phyloP scores from a whole-genome alignment of 1,140 invertebrate genomes.

The Pissodes strobi region DNA sequence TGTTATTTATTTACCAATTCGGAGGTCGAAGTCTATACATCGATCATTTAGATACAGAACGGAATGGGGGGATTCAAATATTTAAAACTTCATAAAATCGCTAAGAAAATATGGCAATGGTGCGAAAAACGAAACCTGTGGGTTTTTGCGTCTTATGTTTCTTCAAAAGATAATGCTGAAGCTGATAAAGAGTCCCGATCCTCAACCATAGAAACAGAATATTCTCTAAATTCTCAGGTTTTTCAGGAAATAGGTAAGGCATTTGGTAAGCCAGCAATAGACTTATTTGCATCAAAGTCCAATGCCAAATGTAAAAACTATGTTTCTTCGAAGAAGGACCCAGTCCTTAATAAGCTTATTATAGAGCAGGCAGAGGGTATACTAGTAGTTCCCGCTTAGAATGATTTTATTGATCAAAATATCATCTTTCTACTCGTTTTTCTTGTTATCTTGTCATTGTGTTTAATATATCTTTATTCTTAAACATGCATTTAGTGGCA shows the following conservation, averaged over 20 bases:
- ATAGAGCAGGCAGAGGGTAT: no score
- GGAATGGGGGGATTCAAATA: slow-evolving; percentile 13
- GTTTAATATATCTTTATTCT: no score
- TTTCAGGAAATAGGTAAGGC: slow-evolving; percentile 24
- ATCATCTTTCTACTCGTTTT: no score
- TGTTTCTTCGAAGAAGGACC: slow-evolving; percentile 39
- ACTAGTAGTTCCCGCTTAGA: slow-evolving; percentile 36
- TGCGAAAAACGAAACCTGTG: slow-evolving; percentile 43
- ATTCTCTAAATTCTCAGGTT: background rate
- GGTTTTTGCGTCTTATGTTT: no score
- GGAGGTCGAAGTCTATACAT: no score
- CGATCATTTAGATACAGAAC: no score
- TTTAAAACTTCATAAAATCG: background rate
- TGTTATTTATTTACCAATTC: no score
- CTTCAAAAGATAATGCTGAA: no score
- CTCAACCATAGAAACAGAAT: slow-evolving; percentile 28
- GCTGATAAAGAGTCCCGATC: no score
- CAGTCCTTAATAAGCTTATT: slow-evolving; percentile 38
- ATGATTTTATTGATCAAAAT: no score
- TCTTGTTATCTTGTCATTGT: no score
- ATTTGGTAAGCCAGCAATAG: slow-evolving; percentile 41
- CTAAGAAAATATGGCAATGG: slow-evolving; percentile 42
- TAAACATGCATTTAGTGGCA: no score
- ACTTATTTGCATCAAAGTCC: slow-evolving; percentile 45
- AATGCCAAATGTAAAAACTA: slow-evolving; percentile 44